phyloP scores from a whole-genome alignment of 2,797 vertebrate genomes.

The Limosa lapponica region DNA sequence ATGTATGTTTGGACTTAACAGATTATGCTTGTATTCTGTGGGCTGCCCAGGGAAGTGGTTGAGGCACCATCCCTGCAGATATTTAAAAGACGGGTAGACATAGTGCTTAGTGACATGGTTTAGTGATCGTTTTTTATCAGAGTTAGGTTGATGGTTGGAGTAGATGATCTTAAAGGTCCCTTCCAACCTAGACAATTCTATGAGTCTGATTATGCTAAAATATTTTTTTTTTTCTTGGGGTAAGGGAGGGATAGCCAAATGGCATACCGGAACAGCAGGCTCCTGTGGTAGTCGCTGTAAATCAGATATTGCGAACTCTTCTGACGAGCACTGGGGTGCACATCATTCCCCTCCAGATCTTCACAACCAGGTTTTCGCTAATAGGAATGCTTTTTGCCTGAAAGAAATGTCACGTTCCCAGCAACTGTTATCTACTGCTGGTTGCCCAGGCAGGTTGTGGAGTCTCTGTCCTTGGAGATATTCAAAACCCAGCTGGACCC shows the following conservation, averaged over 20 bases:
- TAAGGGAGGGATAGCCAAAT: not conserved
- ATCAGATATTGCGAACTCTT: not conserved
- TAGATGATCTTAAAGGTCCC: too few relatives aligned
- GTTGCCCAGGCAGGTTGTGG: not conserved
- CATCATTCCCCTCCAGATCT: rapidly evolving
- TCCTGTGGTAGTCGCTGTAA: not conserved
- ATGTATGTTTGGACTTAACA: not conserved
- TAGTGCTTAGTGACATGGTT: too few relatives aligned
- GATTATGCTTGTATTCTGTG: not conserved
- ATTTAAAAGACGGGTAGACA: too few relatives aligned
- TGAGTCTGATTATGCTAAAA: not conserved
- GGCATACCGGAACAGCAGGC: not conserved
- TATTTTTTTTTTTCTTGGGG: not conserved
- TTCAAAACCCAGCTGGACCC: not conserved
- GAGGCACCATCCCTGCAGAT: too few relatives aligned
- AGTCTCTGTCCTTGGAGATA: not conserved
- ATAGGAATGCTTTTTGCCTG: not conserved
- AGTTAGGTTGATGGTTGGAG: too few relatives aligned
- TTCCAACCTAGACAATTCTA: too few relatives aligned
- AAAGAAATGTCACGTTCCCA: rapidly evolving
- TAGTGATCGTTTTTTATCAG: too few relatives aligned
- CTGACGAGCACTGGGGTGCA: not conserved
- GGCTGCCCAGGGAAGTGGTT: too few relatives aligned
- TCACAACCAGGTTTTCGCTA: not conserved
- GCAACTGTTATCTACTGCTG: not conserved